Conservation (phyloP, 2,797 vertebrate genomes). For the Myotis pilosus region DNA sequence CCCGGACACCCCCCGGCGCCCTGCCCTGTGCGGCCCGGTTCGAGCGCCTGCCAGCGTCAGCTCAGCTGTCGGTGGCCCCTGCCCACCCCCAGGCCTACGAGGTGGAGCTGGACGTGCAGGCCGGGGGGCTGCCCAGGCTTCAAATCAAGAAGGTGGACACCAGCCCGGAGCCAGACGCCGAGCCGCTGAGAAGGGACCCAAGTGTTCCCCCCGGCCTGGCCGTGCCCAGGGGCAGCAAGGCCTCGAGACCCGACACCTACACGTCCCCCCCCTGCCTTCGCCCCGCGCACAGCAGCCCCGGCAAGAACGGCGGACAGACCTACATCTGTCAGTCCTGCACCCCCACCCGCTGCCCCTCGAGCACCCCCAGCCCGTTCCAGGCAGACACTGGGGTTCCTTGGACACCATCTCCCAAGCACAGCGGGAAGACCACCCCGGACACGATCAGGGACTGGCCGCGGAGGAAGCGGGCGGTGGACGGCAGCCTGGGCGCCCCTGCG, state of each 20-base stretch:
- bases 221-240: slow-evolving; percentile 81
- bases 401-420: slow-evolving; percentile 93
- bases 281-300: slow-evolving; percentile 87
- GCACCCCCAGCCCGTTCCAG: slow-evolving; percentile 84
- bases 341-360: slow-evolving; percentile 86
- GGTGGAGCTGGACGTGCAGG: slow-evolving; percentile 93
- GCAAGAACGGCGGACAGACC: slow-evolving; percentile 89
- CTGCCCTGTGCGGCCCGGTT: slow-evolving; percentile 87
- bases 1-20: slow-evolving; percentile 79
- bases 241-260: slow-evolving; percentile 85
- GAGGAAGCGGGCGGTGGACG: slow-evolving; percentile 88
- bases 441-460: slow-evolving; percentile 94
- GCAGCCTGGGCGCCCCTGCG: neutral
- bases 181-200: slow-evolving; percentile 43
- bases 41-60: slow-evolving; percentile 75
- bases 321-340: slow-evolving; percentile 96
- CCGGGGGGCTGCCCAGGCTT: slow-evolving; percentile 93
- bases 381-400: slow-evolving; percentile 81
- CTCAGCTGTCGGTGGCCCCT: slow-evolving; percentile 74
- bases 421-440: slow-evolving; percentile 90
- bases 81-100: slow-evolving; percentile 85
- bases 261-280: slow-evolving; percentile 86
- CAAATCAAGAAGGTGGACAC: slow-evolving; percentile 90
- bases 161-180: slow-evolving; percentile 71
- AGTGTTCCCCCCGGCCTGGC: slow-evolving; percentile 65